Base-by-base conservation (phyloP, 1,140 invertebrate species). In the Pseudachorutes palmiensis region DNA sequence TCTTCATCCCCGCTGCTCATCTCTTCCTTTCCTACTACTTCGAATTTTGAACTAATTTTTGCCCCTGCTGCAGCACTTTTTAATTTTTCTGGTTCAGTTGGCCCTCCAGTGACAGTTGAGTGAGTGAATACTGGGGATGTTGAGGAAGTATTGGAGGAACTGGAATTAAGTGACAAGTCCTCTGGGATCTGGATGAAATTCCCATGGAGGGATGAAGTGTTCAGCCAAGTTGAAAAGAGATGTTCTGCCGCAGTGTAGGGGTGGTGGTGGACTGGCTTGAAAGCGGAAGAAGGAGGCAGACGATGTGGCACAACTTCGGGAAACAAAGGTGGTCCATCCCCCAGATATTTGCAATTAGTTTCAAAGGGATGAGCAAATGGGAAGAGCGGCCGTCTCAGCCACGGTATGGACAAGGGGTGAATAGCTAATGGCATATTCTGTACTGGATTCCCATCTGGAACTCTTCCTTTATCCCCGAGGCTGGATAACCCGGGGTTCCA, bases 1-100 rank as follows among this genome's bases (percentile, higher is more conserved):
- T 84, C 83, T 68, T 84, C 82, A 69, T 83, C 78, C 74, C 77
- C 81, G 60, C 70, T 36, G 51, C 24, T 55, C 24, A 3, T 41
- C 5, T 19, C 5, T 41, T 41, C 36, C 5, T 41, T 41, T 9
- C 5, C 36, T 41, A 9, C 36, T 9, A 41, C 19, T 41, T 64
- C 33, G n/a, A n/a, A n/a, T n/a, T n/a, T n/a, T n/a, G n/a, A n/a
- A n/a, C n/a, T n/a, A n/a, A n/a, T n/a, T n/a, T n/a, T n/a, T n/a
- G n/a, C n/a, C n/a, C n/a, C n/a, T n/a, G n/a, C n/a, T n/a, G n/a
- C n/a, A n/a, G n/a, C n/a, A n/a, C n/a, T n/a, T n/a, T n/a, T n/a
- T n/a, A n/a, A n/a, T n/a, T n/a, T n/a, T n/a, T n/a, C n/a, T n/a
- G n/a, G n/a, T n/a, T n/a, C n/a, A n/a, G n/a, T n/a, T n/a, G n/a